Evolutionary conservation across 2,888 invertebrate genomes (phyloP).

Genomic region (Drosophila peninsularis): DNA sequence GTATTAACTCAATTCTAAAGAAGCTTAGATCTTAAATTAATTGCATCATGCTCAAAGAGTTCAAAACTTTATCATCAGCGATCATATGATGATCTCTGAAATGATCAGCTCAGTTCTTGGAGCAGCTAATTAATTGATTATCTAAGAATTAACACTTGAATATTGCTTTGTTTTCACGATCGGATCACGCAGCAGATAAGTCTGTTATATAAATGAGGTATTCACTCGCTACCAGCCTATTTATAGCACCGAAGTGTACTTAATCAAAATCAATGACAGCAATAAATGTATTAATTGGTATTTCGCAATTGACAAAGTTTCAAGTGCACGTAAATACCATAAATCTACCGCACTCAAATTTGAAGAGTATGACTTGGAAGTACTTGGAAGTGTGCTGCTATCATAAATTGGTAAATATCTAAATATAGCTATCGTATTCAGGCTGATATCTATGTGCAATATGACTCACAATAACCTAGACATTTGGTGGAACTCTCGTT

Average conservation of each 20-base stretch:
- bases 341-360: conserved; percentile 43
- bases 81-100: conserved; percentile 5
- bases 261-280: conserved; percentile 52
- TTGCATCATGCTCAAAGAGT: not conserved
- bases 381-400: conserved; percentile 19
- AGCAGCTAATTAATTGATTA: conserved; percentile 11
- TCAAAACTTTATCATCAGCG: not conserved
- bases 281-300: conserved; percentile 59
- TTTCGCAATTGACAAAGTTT: conserved; percentile 33
- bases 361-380: conserved; percentile 31
- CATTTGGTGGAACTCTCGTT: conserved; percentile 34
- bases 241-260: conserved; percentile 19
- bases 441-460: not conserved
- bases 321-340: conserved; percentile 54
- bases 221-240: not conserved
- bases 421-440: conserved; percentile 6
- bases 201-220: conserved; percentile 23
- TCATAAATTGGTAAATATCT: conserved; percentile 8
- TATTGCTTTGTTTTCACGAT: conserved; percentile 4
- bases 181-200: conserved; percentile 18
- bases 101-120: not conserved
- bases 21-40: not conserved
- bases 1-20: too few species aligned
- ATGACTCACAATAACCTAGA: conserved; percentile 42
- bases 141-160: conserved; percentile 9